These are phyloP conservation scores for Zaprionus kolodkinae DNA, from an alignment of 1,140 invertebrate genomes.

Conservation along the genomic window DNA sequence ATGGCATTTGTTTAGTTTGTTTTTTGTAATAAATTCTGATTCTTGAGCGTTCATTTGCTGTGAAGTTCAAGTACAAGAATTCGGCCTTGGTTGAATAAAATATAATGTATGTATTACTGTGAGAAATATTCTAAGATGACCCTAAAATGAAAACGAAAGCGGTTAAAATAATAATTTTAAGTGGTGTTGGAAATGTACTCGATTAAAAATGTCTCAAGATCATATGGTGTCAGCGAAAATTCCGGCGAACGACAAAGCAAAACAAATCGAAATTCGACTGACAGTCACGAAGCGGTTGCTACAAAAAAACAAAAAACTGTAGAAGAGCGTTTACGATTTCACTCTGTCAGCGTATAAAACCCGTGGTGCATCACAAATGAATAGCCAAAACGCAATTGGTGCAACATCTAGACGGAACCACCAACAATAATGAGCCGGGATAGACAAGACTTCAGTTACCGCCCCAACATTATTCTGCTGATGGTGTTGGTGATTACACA, in stretches of 20 bases:
- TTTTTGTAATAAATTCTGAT: slow-evolving; percentile 69
- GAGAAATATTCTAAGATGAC: slow-evolving; percentile 50
- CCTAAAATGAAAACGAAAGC: slow-evolving; percentile 50
- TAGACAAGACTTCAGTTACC: slow-evolving; percentile 28
- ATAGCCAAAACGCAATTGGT: slow-evolving; percentile 52
- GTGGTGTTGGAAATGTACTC: slow-evolving; percentile 43
- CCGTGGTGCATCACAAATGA: slow-evolving; percentile 26
- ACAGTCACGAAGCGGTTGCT: slow-evolving; percentile 64
- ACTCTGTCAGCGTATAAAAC: slow-evolving; percentile 75
- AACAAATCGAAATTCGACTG: slow-evolving; percentile 62
- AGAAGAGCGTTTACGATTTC: slow-evolving; percentile 67
- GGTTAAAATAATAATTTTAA: slow-evolving; percentile 36
- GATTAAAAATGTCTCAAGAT: slow-evolving; percentile 76
- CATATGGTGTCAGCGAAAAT: slow-evolving; percentile 72
- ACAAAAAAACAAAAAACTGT: slow-evolving; percentile 33
- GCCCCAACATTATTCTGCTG: slow-evolving; percentile 34
- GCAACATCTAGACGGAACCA: slow-evolving; percentile 27
- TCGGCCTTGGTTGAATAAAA: slow-evolving; percentile 46
- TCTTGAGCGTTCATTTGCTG: slow-evolving; percentile 14
- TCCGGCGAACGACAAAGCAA: slow-evolving; percentile 55
- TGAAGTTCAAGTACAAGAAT: slow-evolving; percentile 72
- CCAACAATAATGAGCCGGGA: slow-evolving; percentile 46
- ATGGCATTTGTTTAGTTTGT: slow-evolving; percentile 55
- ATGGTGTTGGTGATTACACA: slow-evolving; percentile 50
- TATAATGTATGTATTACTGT: slow-evolving; percentile 23